Percentiles rank a stretch among this genome's conserved stretches.
These are phyloP conservation scores for Nudaria mundana DNA, from an alignment of 2,888 invertebrate species.

Conservation along the genomic window DNA sequence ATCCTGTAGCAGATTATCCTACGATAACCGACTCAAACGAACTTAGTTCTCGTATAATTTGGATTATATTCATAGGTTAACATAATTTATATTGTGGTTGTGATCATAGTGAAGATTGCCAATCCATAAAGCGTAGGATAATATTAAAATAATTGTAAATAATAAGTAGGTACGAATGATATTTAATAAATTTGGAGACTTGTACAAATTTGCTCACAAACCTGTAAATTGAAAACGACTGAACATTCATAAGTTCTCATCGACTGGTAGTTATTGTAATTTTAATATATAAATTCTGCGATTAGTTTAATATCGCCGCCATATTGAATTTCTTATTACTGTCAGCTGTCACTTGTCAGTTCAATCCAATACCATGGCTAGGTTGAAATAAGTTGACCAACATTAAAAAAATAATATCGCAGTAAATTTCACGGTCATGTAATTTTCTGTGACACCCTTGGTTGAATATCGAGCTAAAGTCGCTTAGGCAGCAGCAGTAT, in stretches of 20 bases:
- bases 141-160: slow-evolving; percentile 57
- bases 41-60: slow-evolving; percentile 31
- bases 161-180: slow-evolving; percentile 60
- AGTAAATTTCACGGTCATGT: too few relatives aligned
- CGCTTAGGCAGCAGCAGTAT: too few relatives aligned
- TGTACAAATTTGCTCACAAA: slow-evolving; percentile 79
- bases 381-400: too few relatives aligned
- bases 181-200: slow-evolving; percentile 74
- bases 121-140: slow-evolving; percentile 66
- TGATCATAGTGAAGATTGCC: slow-evolving; percentile 76
- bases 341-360: too few relatives aligned
- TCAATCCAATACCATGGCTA: too few relatives aligned
- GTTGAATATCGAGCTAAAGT: too few relatives aligned
- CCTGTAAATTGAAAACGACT: slow-evolving; percentile 76
- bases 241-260: slow-evolving; percentile 72
- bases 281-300: slow-evolving; percentile 20
- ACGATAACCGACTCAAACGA: slow-evolving; percentile 24
- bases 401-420: too few relatives aligned
- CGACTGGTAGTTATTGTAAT: slow-evolving; percentile 64
- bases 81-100: slow-evolving; percentile 76
- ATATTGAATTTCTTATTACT: slow-evolving; percentile 2
- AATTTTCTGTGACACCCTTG: too few relatives aligned
- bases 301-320: background rate
- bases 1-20: slow-evolving; percentile 18
- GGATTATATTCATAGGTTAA: slow-evolving; percentile 38